Base-by-base conservation (phyloP, 2,113 vertebrate species). In the Notarius lentiginosus region DNA sequence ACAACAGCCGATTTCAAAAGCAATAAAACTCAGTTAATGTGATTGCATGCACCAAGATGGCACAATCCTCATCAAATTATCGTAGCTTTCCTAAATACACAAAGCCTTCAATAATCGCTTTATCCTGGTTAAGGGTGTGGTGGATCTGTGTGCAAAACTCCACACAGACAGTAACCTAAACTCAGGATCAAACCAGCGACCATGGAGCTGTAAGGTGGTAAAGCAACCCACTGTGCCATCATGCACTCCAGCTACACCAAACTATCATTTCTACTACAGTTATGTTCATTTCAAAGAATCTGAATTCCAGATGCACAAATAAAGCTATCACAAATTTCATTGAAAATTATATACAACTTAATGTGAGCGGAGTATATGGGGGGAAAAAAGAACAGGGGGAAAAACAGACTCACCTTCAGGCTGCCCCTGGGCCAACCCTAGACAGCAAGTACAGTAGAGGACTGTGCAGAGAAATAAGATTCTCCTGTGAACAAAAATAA, bases 401-500 rank as follows among this genome's bases (percentile, higher is more conserved):
- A 51, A 60, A 7, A 4, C 49, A 8, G 30, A 18, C 93, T 96
- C 96, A 99, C 98, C 97, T 98, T 98, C 95, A 95, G 94, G 93
- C 92, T 93, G 94, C 93, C 95, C 96, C 92, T 97, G 96, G 92
- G 96, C 92, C 89, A 96, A 93, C 91, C 95, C 96, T 92, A 98
- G 93, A 92, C 94, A 96, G 94, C 95, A 98, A 92, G 94, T 93
- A 93, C 95, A 96, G 82, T 92, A 97, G 83, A 99, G 92, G 80
- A 98, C 82, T 84, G 95, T 95, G 96, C 96, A 97, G 95, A 97
- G 90, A 94, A 97, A 95, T 94, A 96, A 95, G 93, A 95, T 95
- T 93, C 95, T 97, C 96, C 97, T 99, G 89, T 89, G 89, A 88
- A 60, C 85, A 75, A 89, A 79, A 91, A 90, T 85, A 87, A 86